Evolutionary conservation across 2,797 vertebrate genomes (phyloP), one percentile per base, ranked within the genome.

Genomic region (Anas acuta): DNA sequence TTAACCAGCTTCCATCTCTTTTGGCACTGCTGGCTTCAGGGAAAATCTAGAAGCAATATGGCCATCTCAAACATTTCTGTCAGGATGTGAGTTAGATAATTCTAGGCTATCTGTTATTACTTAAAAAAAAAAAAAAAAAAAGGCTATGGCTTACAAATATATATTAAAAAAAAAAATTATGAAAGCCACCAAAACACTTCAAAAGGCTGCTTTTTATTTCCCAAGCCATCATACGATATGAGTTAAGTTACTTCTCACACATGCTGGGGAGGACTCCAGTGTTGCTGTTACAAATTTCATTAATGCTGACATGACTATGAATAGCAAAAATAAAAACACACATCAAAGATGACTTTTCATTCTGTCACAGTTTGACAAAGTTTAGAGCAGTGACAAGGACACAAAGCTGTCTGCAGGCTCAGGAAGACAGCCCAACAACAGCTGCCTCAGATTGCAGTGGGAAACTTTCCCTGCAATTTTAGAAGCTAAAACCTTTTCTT

Each of bases 251-350:
- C 30, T 47, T 25, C 8, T 85, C 72, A 84, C 62, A 81, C 33
- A 60, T 47, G 62, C 47, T 75, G 70, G 15, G 23, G 54, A 85
- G 72, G 60, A 83, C 54, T 93, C 75, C 87, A 89, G n/a, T 22
- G 21, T 2, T 76, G 73, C 51, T 66, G 47, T 70, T 93, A 92
- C 41, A 93, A 65, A 93, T 94, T 78, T 89, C 35, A 47, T 74
- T 87, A 93, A 92, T 60, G 45, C 58, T 89, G 56, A 91, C 47
- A 73, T 1, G 4, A 83, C 81, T 94, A 84, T 26, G 35, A 88
- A 84, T 35, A 78, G 62, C 41, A 96, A 96, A 92, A 93, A 69
- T 75, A 84, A 89, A 85, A 89, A 91, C 51, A 81, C 47, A 80
- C 61, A 87, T 82, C 86, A 90, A 84, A 88, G 67, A 57, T 30